A percentile compares a stretch with the other conserved stretches of the same genome.
Evolutionary conservation across 2,797 vertebrate species (phyloP).

Genomic region (Coluber constrictor): DNA sequence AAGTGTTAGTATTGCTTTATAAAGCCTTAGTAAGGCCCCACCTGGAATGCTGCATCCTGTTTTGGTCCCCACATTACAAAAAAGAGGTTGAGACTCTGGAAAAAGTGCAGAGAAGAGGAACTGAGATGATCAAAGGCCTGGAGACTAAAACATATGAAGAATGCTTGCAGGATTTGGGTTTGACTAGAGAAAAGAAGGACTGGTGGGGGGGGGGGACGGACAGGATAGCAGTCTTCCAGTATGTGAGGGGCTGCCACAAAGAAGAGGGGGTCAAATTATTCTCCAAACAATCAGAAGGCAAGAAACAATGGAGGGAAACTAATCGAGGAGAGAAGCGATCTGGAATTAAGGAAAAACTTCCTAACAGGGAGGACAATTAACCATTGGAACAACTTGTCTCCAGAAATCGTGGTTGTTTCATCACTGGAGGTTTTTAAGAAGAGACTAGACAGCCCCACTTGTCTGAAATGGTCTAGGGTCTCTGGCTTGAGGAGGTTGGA

Average conservation of each 20-base stretch:
- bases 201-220: rapidly evolving
- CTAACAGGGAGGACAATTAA: neutral
- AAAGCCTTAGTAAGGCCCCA: neutral
- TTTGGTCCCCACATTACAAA: neutral
- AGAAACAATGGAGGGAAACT: neutral
- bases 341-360: neutral
- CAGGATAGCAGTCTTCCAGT: neutral
- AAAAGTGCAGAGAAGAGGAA: neutral
- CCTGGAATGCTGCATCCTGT: neutral
- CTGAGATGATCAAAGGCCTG: neutral
- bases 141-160: neutral
- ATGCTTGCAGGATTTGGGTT: neutral
- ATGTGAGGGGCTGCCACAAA: neutral
- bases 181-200: neutral
- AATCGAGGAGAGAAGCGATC: neutral
- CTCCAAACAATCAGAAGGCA: neutral
- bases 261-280: neutral
- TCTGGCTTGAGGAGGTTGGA: neutral
- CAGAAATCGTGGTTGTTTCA: rapidly evolving
- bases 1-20: neutral
- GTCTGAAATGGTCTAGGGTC: neutral
- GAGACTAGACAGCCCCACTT: neutral
- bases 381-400: neutral
- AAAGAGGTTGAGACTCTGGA: neutral
- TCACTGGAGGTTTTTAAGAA: neutral